Conservation (phyloP, 2,888 invertebrate genomes). For the Petrolisthes cinctipes region DNA sequence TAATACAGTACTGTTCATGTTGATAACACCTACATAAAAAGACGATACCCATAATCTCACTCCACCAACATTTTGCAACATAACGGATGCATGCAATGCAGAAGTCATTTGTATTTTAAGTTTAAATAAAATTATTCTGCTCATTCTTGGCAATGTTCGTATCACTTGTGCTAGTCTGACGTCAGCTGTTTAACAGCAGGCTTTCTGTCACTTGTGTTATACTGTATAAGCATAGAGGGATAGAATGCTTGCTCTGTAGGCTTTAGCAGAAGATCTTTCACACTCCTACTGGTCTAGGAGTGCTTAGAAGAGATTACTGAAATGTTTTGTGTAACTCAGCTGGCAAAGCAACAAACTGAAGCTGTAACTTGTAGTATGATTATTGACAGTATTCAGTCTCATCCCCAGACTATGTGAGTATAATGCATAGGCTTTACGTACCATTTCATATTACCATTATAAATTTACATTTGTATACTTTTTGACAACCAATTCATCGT, state of each 20-base stretch:
- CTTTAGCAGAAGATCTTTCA: conserved; percentile 35
- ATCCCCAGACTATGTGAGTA: background rate
- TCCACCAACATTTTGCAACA: too few relatives aligned
- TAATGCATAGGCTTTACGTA: too few relatives aligned
- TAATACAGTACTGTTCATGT: too few relatives aligned
- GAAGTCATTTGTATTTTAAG: too few relatives aligned
- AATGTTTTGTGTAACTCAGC: background rate
- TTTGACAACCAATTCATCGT: too few relatives aligned
- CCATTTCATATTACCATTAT: too few relatives aligned
- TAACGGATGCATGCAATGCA: too few relatives aligned
- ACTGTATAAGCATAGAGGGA: conserved; percentile 40
- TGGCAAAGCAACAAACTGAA: background rate
- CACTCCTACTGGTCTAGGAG: conserved; percentile 61
- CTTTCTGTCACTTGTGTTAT: conserved; percentile 4
- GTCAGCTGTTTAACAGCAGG: conserved; percentile 15
- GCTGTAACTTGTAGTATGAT: conserved; percentile 9
- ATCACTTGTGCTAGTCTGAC: conserved; percentile 28
- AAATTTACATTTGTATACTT: too few relatives aligned
- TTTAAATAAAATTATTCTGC: too few relatives aligned
- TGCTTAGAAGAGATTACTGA: conserved; percentile 31
- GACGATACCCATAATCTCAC: too few relatives aligned
- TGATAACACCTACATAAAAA: too few relatives aligned
- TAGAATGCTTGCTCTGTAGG: conserved; percentile 40
- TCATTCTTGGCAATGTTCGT: background rate
- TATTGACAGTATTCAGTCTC: conserved; percentile 17